Evolutionary conservation across 2,888 invertebrate genomes (phyloP), one percentile per base, ranked within the genome.

Genomic region (Luperina nickerlii): DNA sequence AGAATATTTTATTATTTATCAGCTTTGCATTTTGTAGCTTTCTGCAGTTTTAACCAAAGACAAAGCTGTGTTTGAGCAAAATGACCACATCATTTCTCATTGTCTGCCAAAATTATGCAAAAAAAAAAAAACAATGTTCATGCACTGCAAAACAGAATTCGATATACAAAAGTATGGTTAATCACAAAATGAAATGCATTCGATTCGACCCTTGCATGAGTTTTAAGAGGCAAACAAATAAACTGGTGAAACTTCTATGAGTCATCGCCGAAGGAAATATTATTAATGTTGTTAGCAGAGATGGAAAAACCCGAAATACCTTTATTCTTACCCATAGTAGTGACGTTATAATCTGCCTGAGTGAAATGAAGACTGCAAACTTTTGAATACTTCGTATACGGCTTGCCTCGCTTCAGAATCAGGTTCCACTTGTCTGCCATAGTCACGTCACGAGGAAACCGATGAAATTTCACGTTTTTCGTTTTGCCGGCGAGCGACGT

Each of bases 251-350:
- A 85, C 78, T 77, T 70, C 78, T 51, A 91, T 94, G 94, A 94
- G 89, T 94, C 94, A 94, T 91, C 83, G 82, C 82, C 82, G 79
- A 90, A 90, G 88, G 89, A 88, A 90, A 92, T 92, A 89, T 88
- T 92, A 87, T 90, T 90, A 92, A 93, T 89, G 78, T 89, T 90
- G 86, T 88, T 88, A 89, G 78, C 90, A 89, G 88, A 88, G 81
- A 74, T 93, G 95, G 95, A 95, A 95, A 96, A 95, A 94, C 95
- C 95, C 94, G 91, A 93, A 89, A 94, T 94, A 96, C 95, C 95
- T 96, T 95, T 96, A 94, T 95, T 96, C 96, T 97, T 96, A 96
- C 97, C 97, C 96, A 97, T 96, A 89, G 96, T 96, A 73, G 97
- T 97, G 92, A 97, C 95, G 93, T 96, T 97, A 91, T 97, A 97